A percentile compares a stretch with the other conserved stretches of the same genome.
phyloP scores from a whole-genome alignment of 1,140 invertebrate species.

The Drosophila erecta region DNA sequence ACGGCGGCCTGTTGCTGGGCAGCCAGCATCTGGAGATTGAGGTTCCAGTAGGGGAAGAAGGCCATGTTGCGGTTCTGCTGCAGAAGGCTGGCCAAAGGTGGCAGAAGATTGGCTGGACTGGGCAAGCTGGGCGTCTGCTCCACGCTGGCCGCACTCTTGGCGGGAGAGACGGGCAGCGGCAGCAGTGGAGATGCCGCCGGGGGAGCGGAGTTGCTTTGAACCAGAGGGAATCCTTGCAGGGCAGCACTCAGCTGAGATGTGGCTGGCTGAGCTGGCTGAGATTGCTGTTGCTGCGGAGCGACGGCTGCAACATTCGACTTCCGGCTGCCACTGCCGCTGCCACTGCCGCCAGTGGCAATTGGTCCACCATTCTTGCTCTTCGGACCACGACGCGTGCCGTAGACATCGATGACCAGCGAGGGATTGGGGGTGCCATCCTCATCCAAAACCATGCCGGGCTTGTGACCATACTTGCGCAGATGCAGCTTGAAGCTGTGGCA shows the following conservation, averaged over 20 bases:
- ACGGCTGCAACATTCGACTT: slow-evolving; percentile 40
- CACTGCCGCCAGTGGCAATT: slow-evolving; percentile 9
- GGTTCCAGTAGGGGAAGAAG: slow-evolving; percentile 84
- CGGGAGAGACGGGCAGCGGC: slow-evolving; percentile 56
- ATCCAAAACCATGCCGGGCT: slow-evolving; percentile 93
- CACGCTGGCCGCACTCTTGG: slow-evolving; percentile 62
- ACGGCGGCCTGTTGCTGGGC: slow-evolving; percentile 83
- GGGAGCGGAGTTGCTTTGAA: slow-evolving; percentile 40
- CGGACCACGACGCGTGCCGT: slow-evolving; percentile 94
- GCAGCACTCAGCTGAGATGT: slow-evolving; percentile 67
- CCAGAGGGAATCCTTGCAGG: slow-evolving; percentile 57
- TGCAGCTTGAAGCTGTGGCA: slow-evolving; percentile 99
- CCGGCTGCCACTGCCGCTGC: slow-evolving; percentile 33
- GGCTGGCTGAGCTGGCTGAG: slow-evolving; percentile 18
- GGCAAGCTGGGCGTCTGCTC: slow-evolving; percentile 48
- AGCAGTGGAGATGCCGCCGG: slow-evolving; percentile 21
- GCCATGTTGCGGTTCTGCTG: slow-evolving; percentile 82
- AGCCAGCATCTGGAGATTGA: slow-evolving; percentile 84
- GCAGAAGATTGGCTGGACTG: slow-evolving; percentile 60
- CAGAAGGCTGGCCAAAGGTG: slow-evolving; percentile 73
- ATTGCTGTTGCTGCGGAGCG: slow-evolving; percentile 37
- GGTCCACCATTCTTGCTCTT: slow-evolving; percentile 87
- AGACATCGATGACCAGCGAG: slow-evolving; percentile 94
- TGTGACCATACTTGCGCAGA: slow-evolving; percentile 95
- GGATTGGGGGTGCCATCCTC: slow-evolving; percentile 95